Percentiles rank a stretch among this genome's conserved stretches.
phyloP scores from a whole-genome alignment of 2,797 vertebrate species.

The Tarsius wallacei region DNA sequence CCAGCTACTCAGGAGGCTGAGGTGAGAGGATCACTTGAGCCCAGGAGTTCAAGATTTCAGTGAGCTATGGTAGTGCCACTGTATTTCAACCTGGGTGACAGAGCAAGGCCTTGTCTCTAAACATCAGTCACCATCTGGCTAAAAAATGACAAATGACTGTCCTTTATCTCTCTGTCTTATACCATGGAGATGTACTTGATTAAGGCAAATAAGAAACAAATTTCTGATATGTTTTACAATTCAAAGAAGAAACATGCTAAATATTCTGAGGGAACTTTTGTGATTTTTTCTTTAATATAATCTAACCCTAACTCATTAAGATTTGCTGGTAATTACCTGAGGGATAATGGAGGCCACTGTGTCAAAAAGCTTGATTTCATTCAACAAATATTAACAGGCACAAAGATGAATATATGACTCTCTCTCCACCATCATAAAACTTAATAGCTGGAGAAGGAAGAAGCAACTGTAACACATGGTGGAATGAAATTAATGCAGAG shows the following conservation, averaged over 20 bases:
- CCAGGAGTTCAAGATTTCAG: no score
- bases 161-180: background rate
- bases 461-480: fast-evolving
- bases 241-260: background rate
- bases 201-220: background rate
- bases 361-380: background rate
- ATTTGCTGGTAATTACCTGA: background rate
- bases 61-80: no score
- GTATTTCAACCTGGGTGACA: no score
- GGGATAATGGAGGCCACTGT: background rate
- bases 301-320: background rate
- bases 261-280: background rate
- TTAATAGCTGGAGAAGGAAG: background rate
- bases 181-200: background rate
- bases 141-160: background rate
- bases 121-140: background rate
- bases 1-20: no score
- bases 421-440: background rate
- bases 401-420: background rate
- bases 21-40: no score
- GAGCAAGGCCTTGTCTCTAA: background rate
- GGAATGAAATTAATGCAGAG: background rate
- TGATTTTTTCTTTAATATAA: background rate
- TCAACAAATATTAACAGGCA: background rate
- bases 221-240: background rate